Evolutionary conservation across 2,797 vertebrate genomes (phyloP), one percentile per base, ranked within the genome.

Genomic region (Hirundo rustica): DNA sequence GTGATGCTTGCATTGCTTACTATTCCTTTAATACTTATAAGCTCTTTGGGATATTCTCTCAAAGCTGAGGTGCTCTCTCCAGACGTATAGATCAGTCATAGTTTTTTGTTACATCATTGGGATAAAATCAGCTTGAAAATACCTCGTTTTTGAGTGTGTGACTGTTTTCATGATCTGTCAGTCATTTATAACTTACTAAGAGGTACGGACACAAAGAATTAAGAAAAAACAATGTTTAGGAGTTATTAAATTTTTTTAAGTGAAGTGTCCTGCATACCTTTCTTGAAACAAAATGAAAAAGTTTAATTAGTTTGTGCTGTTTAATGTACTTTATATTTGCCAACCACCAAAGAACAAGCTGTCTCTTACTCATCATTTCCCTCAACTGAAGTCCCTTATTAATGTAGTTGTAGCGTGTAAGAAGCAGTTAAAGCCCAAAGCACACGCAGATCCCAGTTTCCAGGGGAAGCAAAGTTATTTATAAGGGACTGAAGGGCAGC

Each of bases 101-200:
- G 8, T 2, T 8, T 21, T 51, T 13, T 53, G 2, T 71, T 23
- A 22, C 0, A 0, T 47, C 5, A 5, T 0, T 20, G n/a, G 26
- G 18, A 48, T 62, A 53, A 62, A 70, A 73, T 54, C 5, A 29
- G 9, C 29, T 81, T 16, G 23, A 40, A 72, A 70, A 51, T 9
- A 38, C 38, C 38, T 38, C 38, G 38, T 38, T 38, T 38, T 77
- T 14, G 25, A 22, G 11, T 21, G 8, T 48, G 8, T 50, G 30
- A 16, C 30, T 47, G 2, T 45, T 67, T 64, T 76, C 2, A 0
- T 22, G 62, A 34, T 14, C 18, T 11, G 2, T 36, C 45, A 42
- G 36, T 58, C 6, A 25, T 2, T 64, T 88, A 9, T 36, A 55
- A 27, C 15, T 62, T 36, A 5, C 5, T 48, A 38, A 61, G 58